Base-by-base conservation (phyloP, 1,140 invertebrate genomes). In the Neuroterus valhalla region DNA sequence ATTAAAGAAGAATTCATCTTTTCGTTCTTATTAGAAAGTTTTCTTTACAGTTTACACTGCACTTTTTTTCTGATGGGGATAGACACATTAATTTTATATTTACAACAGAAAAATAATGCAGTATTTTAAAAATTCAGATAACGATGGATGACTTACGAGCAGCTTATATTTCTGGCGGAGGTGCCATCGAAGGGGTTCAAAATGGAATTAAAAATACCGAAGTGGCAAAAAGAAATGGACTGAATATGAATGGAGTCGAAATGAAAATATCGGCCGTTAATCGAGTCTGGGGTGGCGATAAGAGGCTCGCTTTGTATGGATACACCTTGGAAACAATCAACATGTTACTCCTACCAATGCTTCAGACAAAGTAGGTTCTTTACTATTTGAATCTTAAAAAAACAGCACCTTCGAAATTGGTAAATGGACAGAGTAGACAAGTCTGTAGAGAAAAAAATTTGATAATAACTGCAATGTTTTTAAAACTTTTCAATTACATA, bases 321-420 rank as follows among this genome's bases (percentile, higher is more conserved):
- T 99, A 98, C 88, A 98, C 97, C 6, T 94, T 97, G 46, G 98
- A 99, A 90, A 97, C 97, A 3, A 95, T 99, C 83, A 96, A 96
- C 82, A 93, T 99, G 91, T 91, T 99, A 14, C 90, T 99, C 14
- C 86, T 99, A 66, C 98, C 98, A 2, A 99, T 99, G 98, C 94
- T 99, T 76, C 94, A 96, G 83, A 98, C 97, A 76, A 98, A 98
- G 96, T 98, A 91, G 91, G 93, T 92, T 74, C n/a, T n/a, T n/a
- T n/a, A n/a, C n/a, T n/a, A n/a, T n/a, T n/a, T n/a, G n/a, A n/a
- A n/a, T n/a, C n/a, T n/a, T n/a, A n/a, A n/a, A n/a, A n/a, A n/a
- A n/a, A n/a, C n/a, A n/a, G n/a, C n/a, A n/a, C n/a, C n/a, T n/a
- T n/a, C n/a, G n/a, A n/a, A n/a, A n/a, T n/a, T n/a, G n/a, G n/a